These are phyloP conservation scores for Polyergus mexicanus DNA, from an alignment of 1,140 invertebrate species.

Conservation along the genomic window DNA sequence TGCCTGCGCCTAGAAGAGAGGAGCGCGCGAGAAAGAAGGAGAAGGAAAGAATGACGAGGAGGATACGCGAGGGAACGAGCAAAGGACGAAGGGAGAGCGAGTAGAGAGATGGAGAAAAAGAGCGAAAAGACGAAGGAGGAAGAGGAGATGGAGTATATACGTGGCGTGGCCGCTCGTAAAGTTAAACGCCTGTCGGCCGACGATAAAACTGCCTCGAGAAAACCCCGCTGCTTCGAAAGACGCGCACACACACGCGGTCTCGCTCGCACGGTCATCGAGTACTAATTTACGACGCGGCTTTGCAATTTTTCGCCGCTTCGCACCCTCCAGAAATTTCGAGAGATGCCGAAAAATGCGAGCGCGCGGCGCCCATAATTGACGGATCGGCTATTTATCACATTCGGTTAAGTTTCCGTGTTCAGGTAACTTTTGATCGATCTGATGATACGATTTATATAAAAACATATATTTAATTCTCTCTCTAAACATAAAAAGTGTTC, in stretches of 20 bases:
- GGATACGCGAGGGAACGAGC: conserved; percentile 16
- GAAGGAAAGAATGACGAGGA: conserved; percentile 33
- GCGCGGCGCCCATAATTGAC: conserved; percentile 13
- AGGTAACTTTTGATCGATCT: not conserved
- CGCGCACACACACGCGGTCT: conserved; percentile 59
- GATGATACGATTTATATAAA: not conserved
- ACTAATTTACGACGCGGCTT: conserved; percentile 84
- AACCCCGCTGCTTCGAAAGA: conserved; percentile 69
- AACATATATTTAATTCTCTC: not conserved
- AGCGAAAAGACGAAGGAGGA: conserved; percentile 16
- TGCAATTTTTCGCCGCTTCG: conserved; percentile 74
- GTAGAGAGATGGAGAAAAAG: conserved; percentile 41
- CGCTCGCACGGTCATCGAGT: conserved; percentile 81
- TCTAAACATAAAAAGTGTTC: no score
- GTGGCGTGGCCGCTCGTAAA: conserved; percentile 84
- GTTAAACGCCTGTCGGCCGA: conserved; percentile 84
- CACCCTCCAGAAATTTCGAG: conserved; percentile 71
- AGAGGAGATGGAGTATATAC: conserved; percentile 67
- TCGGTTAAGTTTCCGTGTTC: conserved; percentile 24
- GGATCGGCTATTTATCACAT: not conserved
- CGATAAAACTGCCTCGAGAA: conserved; percentile 83
- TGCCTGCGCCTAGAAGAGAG: conserved; percentile 72
- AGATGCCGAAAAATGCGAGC: conserved; percentile 51
- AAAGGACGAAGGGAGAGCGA: conserved; percentile 8
- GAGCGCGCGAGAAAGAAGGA: conserved; percentile 23